Base-by-base conservation (phyloP, 2,888 invertebrate genomes). In the Pocota personata region DNA sequence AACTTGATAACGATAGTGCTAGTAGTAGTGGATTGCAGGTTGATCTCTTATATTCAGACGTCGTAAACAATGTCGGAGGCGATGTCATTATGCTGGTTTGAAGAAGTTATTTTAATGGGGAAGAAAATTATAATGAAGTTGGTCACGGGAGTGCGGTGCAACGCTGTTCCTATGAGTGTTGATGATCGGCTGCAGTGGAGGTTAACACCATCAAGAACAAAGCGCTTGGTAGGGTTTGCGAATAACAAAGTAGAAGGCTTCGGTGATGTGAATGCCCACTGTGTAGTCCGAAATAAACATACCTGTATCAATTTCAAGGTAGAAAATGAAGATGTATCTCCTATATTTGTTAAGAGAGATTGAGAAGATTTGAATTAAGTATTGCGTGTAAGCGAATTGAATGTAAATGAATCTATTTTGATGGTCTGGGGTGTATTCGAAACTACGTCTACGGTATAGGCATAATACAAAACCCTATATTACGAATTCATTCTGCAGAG, bases 11-110 rank as follows among this genome's bases (percentile, higher is more conserved):
- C 12, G 52, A 14, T n/a, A 52, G 52, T 52, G 52, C 14, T 7
- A 30, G 14, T 14, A 52, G 27, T 52, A 52, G 14, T 52, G 52
- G 52, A 6, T 52, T 27, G 14, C 27, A 27, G 5, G 52, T 52
- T 52, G 52, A 52, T 52, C 52, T 52, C n/a, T 52, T 52, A 27
- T 27, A 52, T 27, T 27, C 27, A 52, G 52, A 52, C 7, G 52
- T 27, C 14, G 24, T 52, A 27, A 52, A 27, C n/a, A 27, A 52
- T 27, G 27, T 27, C n/a, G 52, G 24, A 52, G 27, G n/a, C n/a
- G 14, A 24, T 4, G 24, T 2, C 24, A 24, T 3, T 24, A 4
- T 4, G 24, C 24, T 24, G 24, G 24, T 24, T 24, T 24, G 24
- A 24, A 4, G 24, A 24, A 24, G 24, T 24, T 24, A 24, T 24